Evolutionary conservation across 1,140 invertebrate genomes (phyloP).

Genomic region (Stegodyphus dumicola): DNA sequence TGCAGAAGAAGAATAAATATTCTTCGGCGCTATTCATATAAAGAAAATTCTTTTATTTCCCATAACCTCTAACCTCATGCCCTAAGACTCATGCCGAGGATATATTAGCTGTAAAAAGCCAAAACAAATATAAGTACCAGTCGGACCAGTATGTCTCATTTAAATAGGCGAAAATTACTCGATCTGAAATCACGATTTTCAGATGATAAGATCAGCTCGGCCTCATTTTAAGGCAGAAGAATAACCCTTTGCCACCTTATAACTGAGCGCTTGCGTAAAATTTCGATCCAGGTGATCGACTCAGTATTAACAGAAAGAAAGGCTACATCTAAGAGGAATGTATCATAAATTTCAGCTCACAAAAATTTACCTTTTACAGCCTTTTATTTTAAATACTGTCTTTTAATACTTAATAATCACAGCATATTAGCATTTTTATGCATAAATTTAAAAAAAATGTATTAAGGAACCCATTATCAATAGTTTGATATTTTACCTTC

Average conservation of each 20-base stretch:
- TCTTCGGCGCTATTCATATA: too few relatives aligned
- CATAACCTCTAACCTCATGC: slow-evolving; percentile 23
- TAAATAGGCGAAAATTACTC: slow-evolving; percentile 52
- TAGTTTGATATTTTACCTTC: too few relatives aligned
- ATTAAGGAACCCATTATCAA: too few relatives aligned
- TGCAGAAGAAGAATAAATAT: too few relatives aligned
- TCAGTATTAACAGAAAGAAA: too few relatives aligned
- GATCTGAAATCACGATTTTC: slow-evolving; percentile 39
- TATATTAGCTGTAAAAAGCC: neutral
- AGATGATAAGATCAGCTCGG: slow-evolving; percentile 25
- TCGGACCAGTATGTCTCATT: slow-evolving; percentile 29
- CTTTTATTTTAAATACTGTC: too few relatives aligned
- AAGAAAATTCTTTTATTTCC: slow-evolving; percentile 21
- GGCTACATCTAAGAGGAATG: too few relatives aligned
- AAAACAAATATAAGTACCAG: slow-evolving; percentile 39
- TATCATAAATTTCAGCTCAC: too few relatives aligned
- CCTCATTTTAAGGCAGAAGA: slow-evolving; percentile 31
- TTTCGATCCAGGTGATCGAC: slow-evolving; percentile 5
- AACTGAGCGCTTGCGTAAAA: slow-evolving; percentile 5
- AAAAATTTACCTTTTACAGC: too few relatives aligned
- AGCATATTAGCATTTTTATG: too few relatives aligned
- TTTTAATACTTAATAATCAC: too few relatives aligned
- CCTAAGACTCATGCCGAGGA: slow-evolving; percentile 2
- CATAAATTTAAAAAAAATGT: too few relatives aligned
- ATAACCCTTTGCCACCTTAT: slow-evolving; percentile 20